phyloP scores from a whole-genome alignment of 2,888 invertebrate species.

The Poecilobothrus nobilitatus region DNA sequence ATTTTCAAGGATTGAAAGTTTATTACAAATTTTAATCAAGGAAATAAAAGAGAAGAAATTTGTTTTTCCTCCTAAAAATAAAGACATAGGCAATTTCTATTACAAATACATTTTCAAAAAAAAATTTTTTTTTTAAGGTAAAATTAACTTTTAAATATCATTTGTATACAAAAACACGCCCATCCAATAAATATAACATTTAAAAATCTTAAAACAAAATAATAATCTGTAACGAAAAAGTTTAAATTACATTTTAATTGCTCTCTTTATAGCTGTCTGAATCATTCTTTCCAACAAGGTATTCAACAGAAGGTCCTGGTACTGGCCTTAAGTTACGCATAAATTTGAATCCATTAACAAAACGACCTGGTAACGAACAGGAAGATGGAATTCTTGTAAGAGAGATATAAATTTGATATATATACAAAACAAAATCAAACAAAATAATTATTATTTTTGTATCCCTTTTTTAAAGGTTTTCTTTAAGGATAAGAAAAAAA shows the following conservation, averaged over 20 bases:
- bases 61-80: too few species aligned
- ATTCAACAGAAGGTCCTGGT: constrained; percentile 24
- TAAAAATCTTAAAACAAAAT: too few species aligned
- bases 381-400: constrained; percentile 16
- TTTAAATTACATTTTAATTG: background rate
- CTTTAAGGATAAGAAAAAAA: background rate
- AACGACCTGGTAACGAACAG: constrained; percentile 15
- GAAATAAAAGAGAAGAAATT: too few species aligned
- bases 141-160: too few species aligned
- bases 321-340: constrained; percentile 21
- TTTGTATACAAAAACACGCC: too few species aligned
- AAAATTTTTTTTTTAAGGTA: too few species aligned
- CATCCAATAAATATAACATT: too few species aligned
- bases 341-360: constrained; percentile 5
- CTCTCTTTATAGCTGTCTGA: background rate
- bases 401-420: background rate
- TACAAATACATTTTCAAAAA: too few species aligned
- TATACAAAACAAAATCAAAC: background rate
- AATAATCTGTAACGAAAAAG: background rate
- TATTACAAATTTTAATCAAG: too few species aligned
- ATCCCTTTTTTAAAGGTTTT: background rate
- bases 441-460: background rate
- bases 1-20: too few species aligned
- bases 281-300: constrained; percentile 12
- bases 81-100: too few species aligned